Evolutionary conservation across 2,888 invertebrate species (phyloP), one percentile per base, ranked within the genome.

Genomic region (Nowickia ferox): DNA sequence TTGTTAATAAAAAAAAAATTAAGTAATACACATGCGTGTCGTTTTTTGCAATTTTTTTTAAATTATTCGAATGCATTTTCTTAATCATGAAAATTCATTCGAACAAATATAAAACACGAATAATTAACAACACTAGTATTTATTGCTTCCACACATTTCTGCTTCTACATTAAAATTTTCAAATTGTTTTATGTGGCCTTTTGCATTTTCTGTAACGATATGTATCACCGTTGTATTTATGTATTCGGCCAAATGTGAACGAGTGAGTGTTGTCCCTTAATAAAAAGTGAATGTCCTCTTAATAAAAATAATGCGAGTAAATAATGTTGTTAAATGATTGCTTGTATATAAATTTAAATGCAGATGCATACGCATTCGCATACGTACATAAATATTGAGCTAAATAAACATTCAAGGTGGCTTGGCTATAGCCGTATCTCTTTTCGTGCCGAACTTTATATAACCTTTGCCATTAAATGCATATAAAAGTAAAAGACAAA

Each of bases 251-350:
- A 63, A 51, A 51, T 48, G 17, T 19, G 10, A 30, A 51, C 8
- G 51, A 15, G 42, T 63, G 51, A 15, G 42, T 63, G 42, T 15
- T 74, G 17, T 74, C 74, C 44, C 30, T 65, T 55, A 17, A 38
- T 63, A 38, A 66, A 66, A 76, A 76, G 76, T 76, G 55, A 76
- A 76, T 66, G 76, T 53, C 66, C 66, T 48, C 66, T 57, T 55
- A 48, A 30, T 17, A 55, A 76, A 57, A 57, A 15, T 17, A 66
- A 76, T 38, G 22, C 38, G 15, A 13, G n/a, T 55, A 55, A 53
- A 74, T 42, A 65, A 76, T 44, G 22, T 76, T 22, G 30, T 53
- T 65, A 65, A 76, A 44, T 65, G 53, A 42, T 13, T 65, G 17
- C 42, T 42, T 17, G 30, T 17, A 55, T 57, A 46, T 66, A 66